phyloP scores from a whole-genome alignment of 2,888 invertebrate genomes.

The Keiferia lycopersicella region DNA sequence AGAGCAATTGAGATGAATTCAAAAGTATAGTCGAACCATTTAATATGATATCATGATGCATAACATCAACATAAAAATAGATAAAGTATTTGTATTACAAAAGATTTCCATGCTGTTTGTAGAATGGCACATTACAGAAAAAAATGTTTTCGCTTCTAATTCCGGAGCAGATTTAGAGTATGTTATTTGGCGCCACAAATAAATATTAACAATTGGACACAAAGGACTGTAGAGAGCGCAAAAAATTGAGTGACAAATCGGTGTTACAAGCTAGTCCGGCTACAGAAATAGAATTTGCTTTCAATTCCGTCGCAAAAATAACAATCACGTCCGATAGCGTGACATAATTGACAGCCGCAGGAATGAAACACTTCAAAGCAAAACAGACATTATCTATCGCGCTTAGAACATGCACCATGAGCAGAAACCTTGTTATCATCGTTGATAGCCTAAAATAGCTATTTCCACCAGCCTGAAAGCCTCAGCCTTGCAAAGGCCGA shows the following conservation, averaged over 20 bases:
- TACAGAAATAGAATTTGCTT: slow-evolving; percentile 25
- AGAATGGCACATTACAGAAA: neutral
- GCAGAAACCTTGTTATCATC: neutral
- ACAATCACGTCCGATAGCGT: neutral
- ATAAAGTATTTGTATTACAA: neutral
- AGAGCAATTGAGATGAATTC: neutral
- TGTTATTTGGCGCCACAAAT: slow-evolving; percentile 8
- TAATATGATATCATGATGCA: neutral
- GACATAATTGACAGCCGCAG: slow-evolving; percentile 16
- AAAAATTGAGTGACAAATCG: slow-evolving; percentile 23
- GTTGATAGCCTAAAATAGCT: neutral
- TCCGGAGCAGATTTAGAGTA: neutral
- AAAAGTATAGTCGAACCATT: neutral
- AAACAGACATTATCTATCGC: slow-evolving; percentile 8
- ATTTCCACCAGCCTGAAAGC: slow-evolving; percentile 4
- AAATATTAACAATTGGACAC: slow-evolving; percentile 14
- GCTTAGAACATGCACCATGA: neutral
- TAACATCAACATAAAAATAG: neutral
- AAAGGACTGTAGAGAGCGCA: slow-evolving; percentile 16
- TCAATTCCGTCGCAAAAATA: slow-evolving; percentile 17
- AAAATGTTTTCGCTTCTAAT: neutral
- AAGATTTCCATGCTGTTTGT: neutral
- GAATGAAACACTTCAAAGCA: neutral
- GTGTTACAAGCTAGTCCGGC: neutral
- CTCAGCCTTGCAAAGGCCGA: slow-evolving; percentile 8